Percentiles rank a stretch among this genome's conserved stretches.
phyloP scores from a whole-genome alignment of 2,113 vertebrate genomes.

The Ptilorrhoa leucosticta region DNA sequence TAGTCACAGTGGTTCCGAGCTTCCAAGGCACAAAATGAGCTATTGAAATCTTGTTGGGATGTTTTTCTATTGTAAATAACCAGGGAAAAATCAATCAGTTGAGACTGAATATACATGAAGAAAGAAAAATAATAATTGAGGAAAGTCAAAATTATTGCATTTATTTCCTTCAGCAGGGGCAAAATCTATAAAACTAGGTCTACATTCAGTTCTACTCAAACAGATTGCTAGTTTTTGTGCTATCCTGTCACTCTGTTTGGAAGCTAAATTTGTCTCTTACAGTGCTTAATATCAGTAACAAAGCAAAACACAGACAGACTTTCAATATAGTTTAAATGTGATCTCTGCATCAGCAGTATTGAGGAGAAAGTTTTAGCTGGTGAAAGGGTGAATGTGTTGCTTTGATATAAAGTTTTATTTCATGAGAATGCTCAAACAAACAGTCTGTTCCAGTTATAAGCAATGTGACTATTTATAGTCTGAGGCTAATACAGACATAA shows the following conservation, averaged over 20 bases:
- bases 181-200: neutral
- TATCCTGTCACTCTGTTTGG: neutral
- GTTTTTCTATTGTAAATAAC: neutral
- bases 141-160: neutral
- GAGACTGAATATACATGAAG: neutral
- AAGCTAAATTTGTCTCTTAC: neutral
- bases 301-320: neutral
- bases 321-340: neutral
- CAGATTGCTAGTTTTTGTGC: neutral
- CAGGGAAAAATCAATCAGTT: neutral
- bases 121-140: neutral
- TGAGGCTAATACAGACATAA: neutral
- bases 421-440: slow-evolving; percentile 24
- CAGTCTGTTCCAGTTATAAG: slow-evolving; percentile 30
- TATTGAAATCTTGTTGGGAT: neutral
- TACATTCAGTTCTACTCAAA: neutral
- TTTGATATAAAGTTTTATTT: slow-evolving; percentile 38
- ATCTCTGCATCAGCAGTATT: neutral
- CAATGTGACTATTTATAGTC: slow-evolving; percentile 48
- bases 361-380: neutral
- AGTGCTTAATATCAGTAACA: neutral
- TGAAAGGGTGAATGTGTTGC: neutral
- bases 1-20: neutral
- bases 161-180: neutral
- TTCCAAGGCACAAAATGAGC: neutral